A percentile compares a stretch with the other conserved stretches of the same genome.
These are phyloP conservation scores for Periophthalmus modestus DNA, from an alignment of 2,113 vertebrate genomes.

Conservation along the genomic window DNA sequence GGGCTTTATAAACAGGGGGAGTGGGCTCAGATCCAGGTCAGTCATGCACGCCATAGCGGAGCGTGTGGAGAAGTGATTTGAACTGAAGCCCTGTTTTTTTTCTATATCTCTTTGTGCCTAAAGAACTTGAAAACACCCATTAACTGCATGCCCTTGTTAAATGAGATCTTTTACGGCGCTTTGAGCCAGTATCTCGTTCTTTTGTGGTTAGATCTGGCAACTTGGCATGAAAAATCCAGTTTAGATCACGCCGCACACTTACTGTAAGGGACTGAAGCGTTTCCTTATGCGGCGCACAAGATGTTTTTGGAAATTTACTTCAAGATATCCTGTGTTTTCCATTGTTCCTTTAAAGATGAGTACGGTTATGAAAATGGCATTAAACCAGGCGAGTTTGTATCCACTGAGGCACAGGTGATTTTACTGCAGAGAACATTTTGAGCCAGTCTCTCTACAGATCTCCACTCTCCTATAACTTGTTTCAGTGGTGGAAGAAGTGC, in stretches of 20 bases:
- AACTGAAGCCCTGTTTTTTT: constrained; percentile 29
- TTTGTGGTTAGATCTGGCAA: neutral
- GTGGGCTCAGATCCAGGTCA: constrained; percentile 29
- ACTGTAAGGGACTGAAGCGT: neutral
- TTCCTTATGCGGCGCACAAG: neutral
- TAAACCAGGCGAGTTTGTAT: too few species aligned
- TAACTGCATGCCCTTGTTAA: neutral
- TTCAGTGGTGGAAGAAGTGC: too few species aligned
- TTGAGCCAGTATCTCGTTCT: neutral
- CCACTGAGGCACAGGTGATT: too few species aligned
- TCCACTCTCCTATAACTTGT: too few species aligned
- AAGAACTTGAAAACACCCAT: constrained; percentile 10
- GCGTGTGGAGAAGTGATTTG: constrained; percentile 54
- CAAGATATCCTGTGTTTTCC: too few species aligned
- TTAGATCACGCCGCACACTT: neutral
- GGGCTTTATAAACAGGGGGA: constrained; percentile 37
- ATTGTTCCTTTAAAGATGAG: too few species aligned
- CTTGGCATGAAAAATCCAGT: neutral
- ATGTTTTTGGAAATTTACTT: too few species aligned
- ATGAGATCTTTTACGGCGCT: neutral
- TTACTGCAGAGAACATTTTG: too few species aligned
- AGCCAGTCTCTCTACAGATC: too few species aligned
- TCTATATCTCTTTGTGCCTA: constrained; percentile 17
- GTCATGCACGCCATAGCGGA: constrained; percentile 25
- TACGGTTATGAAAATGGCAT: too few species aligned